Evolutionary conservation across 2,113 vertebrate genomes (phyloP), one percentile per base, ranked within the genome.

Genomic region (Casuarius casuarius): DNA sequence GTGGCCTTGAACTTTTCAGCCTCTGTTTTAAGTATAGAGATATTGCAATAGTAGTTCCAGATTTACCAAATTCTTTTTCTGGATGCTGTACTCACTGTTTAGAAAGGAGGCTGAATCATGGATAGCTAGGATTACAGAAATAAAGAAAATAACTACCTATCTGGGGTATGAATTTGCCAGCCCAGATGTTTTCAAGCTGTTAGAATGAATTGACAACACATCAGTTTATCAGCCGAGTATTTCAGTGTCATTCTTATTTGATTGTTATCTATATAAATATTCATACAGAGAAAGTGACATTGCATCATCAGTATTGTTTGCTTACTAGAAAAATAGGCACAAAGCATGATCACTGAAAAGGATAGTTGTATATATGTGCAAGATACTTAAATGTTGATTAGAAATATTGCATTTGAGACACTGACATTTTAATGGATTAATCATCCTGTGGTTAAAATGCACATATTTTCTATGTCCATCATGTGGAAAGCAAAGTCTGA

Each of bases 241-340:
- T 78, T 29, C 67, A 61, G 29, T 70, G 46, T 61, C 29, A n/a
- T 80, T 93, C 8, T 1, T n/a, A n/a, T 77, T 51, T 44, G 72
- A 84, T 75, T 18, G 56, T 72, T 80, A 87, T 90, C 68, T 92
- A 4, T 33, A 66, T 75, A 92, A 94, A 90, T 91, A 83, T 68
- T 91, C 65, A 74, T 23, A 31, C 0, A n/a, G 19, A 88, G 44
- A 86, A 73, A 26, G 13, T 35, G 84, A 90, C 81, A 56, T 38
- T 40, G 5, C 61, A 67, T 65, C 48, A 63, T 62, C n/a, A 80
- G 52, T 84, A 82, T 74, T 74, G 10, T 63, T 92, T 92, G 9
- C 26, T 88, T 79, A n/a, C 28, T 54, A 61, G 73, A 73, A 85
- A 88, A 91, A 61, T 5, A 52, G 22, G 10, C 29, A 58, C n/a